phyloP scores from a whole-genome alignment of 2,113 vertebrate species.

The Nibea coibor region DNA sequence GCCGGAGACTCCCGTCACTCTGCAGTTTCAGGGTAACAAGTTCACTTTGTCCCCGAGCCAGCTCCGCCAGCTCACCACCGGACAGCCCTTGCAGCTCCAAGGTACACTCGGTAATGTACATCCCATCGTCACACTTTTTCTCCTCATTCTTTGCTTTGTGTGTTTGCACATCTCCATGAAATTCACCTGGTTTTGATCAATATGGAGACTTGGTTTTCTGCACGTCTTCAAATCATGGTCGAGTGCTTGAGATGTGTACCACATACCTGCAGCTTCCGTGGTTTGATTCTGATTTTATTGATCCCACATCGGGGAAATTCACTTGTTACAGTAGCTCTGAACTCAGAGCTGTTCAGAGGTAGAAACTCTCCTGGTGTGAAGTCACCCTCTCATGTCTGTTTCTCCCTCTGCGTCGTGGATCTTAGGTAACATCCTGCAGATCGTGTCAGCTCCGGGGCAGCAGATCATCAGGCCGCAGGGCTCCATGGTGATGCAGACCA shows the following conservation, averaged over 20 bases:
- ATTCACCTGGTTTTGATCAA: not conserved
- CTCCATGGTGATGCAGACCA: conserved; percentile 89
- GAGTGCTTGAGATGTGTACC: not conserved
- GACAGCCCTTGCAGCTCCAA: conserved; percentile 94
- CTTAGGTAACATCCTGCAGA: conserved; percentile 93
- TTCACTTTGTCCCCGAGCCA: conserved; percentile 94
- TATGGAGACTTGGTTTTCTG: not conserved
- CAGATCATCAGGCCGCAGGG: conserved; percentile 89
- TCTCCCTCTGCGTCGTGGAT: conserved; percentile 33
- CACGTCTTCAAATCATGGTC: not conserved
- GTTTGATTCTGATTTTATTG: not conserved
- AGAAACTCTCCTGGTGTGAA: not conserved
- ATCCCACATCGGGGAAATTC: no score
- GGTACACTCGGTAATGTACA: conserved; percentile 85
- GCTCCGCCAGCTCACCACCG: conserved; percentile 93
- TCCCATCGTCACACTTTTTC: conserved; percentile 44
- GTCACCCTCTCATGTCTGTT: not conserved
- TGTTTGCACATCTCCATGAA: not conserved
- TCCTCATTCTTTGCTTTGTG: conserved; percentile 16
- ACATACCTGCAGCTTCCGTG: not conserved
- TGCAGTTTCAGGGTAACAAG: conserved; percentile 96
- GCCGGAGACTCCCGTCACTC: conserved; percentile 91
- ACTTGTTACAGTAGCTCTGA: not conserved
- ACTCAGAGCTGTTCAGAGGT: no score
- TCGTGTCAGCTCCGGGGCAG: conserved; percentile 91